Base-by-base conservation (phyloP, 2,888 invertebrate genomes). In the Hemistola chrysoprasaria region DNA sequence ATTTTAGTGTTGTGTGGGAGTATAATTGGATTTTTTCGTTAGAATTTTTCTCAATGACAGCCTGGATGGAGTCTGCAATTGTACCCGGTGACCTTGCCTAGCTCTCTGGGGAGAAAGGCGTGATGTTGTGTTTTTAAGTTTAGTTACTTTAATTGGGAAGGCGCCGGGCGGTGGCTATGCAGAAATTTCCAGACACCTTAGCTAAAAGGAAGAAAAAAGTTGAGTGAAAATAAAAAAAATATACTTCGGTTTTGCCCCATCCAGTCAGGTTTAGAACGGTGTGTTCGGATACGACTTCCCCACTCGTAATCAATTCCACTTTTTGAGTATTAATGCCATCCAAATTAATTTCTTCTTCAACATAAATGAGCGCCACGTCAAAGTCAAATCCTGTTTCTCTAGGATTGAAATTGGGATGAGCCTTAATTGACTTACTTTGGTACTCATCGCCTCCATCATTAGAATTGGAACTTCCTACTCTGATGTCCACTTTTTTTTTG, bases 401-500 rank as follows among this genome's bases (percentile, higher is more conserved):
- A n/a, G n/a, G n/a, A 5, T 55, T 41, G 31, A 47, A 56, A 9
- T 6, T 9, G 0, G 50, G 47, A 26, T 59, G 59, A 1, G 11
- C 7, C 1, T 2, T 24, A 4, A 47, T 52, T 1, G 8, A 10
- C 0, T 8, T 28, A 0, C 50, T 34, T 1, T 41, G 11, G 32
- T 59, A 59, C 2, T 44, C 28, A 7, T 11, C 24, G 1, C 58
- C 58, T 1, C 58, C 58, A 21, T 41, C 40, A 8, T 23, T 21
- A 7, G 65, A 48, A n/a, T 57, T 26, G 0, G 67, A 52, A 22
- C 78, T 80, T 6, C 88, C 88, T 16, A 75, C 76, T 25, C 82
- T 70, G 1, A 79, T 58, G 7, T 53, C 56, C 0, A 52, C 59
- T 20, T 32, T n/a, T n/a, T n/a, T n/a, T 11, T 21, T 16, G 23